Conservation (phyloP, 2,888 invertebrate species). For the Melanargia galathea region DNA sequence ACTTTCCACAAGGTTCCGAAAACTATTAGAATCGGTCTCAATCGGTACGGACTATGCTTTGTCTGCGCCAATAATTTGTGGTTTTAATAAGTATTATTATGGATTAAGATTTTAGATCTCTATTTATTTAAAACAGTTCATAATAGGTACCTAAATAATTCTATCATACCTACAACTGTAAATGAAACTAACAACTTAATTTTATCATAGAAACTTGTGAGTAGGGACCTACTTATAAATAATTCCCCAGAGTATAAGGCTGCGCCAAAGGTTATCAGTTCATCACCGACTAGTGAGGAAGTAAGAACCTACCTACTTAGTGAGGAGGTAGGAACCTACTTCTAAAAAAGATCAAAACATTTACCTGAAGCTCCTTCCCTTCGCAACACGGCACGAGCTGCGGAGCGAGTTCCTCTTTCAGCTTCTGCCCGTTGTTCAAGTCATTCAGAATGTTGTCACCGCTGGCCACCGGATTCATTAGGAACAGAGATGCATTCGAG, state of each 20-base stretch:
- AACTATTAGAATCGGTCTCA: not conserved
- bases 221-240: no score
- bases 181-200: no score
- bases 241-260: no score
- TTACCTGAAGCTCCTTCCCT: constrained; percentile 68
- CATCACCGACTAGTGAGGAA: no score
- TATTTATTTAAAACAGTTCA: no score
- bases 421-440: constrained; percentile 62
- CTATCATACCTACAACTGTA: no score
- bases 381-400: constrained; percentile 73
- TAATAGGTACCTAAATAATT: no score
- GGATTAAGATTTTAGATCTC: no score
- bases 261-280: no score
- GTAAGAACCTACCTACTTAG: not conserved
- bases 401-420: constrained; percentile 65
- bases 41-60: not conserved
- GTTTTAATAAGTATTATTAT: no score
- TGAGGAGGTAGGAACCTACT: not conserved
- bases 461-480: constrained; percentile 75
- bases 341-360: not conserved
- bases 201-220: no score
- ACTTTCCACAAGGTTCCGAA: not conserved
- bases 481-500: constrained; percentile 60
- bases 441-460: constrained; percentile 70
- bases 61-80: not conserved